Percentiles rank a stretch among this genome's conserved stretches.
These are phyloP conservation scores for Mesocentrotus franciscanus DNA, from an alignment of 53 echinoderm and acorn worm genomes.

Conservation along the genomic window DNA sequence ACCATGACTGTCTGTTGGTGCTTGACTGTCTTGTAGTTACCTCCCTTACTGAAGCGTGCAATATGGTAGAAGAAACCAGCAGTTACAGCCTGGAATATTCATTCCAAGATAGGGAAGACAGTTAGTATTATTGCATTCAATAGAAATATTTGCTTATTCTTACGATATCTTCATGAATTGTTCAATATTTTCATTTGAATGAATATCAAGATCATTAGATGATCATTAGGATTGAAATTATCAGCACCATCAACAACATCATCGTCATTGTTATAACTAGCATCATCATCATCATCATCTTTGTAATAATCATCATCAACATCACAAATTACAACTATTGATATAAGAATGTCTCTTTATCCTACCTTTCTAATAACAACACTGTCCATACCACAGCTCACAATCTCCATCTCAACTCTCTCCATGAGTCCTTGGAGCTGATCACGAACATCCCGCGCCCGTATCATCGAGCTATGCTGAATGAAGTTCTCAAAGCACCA, in stretches of 20 bases:
- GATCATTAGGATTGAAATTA: not conserved
- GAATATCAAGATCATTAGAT: not conserved
- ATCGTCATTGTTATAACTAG: too few species aligned
- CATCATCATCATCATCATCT: not conserved
- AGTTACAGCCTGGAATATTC: slow-evolving; percentile 81
- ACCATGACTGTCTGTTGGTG: slow-evolving; percentile 95
- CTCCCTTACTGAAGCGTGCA: slow-evolving; percentile 92
- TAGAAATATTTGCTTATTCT: not conserved
- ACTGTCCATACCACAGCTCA: slow-evolving; percentile 72
- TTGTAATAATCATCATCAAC: not conserved
- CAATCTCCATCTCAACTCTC: slow-evolving; percentile 84
- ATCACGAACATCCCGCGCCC: slow-evolving; percentile 88
- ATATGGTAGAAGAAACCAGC: slow-evolving; percentile 98
- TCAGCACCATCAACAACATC: not conserved
- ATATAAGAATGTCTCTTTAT: not conserved
- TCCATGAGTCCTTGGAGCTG: slow-evolving; percentile 92
- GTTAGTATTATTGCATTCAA: not conserved
- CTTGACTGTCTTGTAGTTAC: slow-evolving; percentile 98
- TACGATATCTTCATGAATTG: too few species aligned
- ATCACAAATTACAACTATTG: not conserved
- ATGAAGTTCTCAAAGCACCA: slow-evolving; percentile 99
- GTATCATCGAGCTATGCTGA: slow-evolving; percentile 93
- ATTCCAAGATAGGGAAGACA: not conserved
- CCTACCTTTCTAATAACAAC: slow-evolving; percentile 88
- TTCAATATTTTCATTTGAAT: not conserved